A percentile compares a stretch with the other conserved stretches of the same genome.
Conservation (phyloP, 1,140 invertebrate species). For the Monochamus saltuarius region DNA sequence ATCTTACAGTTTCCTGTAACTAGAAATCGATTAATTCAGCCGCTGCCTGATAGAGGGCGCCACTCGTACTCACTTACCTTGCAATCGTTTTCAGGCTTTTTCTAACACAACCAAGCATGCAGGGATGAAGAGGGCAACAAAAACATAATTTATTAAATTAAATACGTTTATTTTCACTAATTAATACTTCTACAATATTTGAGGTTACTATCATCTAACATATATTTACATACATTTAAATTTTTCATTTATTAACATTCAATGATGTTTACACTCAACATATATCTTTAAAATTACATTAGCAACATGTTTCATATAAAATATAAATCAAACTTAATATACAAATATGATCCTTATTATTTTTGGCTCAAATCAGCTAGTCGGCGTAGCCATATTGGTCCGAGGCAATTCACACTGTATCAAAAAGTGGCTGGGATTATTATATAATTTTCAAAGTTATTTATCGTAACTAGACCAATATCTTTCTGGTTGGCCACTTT, state of each 20-base stretch:
- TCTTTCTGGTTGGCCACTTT: too few relatives aligned
- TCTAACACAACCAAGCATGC: too few relatives aligned
- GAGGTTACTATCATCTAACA: constrained; percentile 37
- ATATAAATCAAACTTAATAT: constrained; percentile 29
- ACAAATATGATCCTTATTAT: constrained; percentile 14
- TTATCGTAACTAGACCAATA: too few relatives aligned
- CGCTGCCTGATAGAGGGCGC: too few relatives aligned
- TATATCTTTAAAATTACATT: constrained; percentile 24
- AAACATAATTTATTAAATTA: constrained; percentile 28
- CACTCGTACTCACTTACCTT: too few relatives aligned
- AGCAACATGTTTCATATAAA: constrained; percentile 29
- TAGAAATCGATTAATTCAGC: too few relatives aligned
- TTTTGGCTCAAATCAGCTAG: constrained; percentile 12
- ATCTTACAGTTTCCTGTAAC: too few relatives aligned
- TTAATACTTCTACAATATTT: constrained; percentile 40
- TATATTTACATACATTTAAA: constrained; percentile 47
- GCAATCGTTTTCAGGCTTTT: too few relatives aligned
- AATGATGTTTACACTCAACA: constrained; percentile 36
- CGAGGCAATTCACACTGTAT: background rate
- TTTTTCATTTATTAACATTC: constrained; percentile 42
- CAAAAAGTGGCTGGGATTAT: too few relatives aligned
- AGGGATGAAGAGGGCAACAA: background rate
- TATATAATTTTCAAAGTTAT: too few relatives aligned
- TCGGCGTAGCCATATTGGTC: background rate
- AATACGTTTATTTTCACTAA: constrained; percentile 44